A percentile compares a stretch with the other conserved stretches of the same genome.
phyloP scores from a whole-genome alignment of 1,140 invertebrate genomes.

The Drepana arcuata region DNA sequence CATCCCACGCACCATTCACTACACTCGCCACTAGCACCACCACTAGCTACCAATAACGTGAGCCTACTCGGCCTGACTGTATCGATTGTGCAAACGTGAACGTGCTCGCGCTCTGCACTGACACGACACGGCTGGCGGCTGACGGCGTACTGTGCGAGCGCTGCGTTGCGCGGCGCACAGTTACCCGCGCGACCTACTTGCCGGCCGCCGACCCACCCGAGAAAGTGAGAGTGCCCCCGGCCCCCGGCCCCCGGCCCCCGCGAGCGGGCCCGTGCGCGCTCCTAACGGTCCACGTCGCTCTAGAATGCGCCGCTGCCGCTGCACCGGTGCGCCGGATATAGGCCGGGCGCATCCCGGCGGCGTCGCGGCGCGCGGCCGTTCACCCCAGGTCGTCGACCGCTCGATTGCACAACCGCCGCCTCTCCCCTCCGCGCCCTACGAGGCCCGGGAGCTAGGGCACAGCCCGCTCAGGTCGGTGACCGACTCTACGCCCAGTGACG shows the following conservation, averaged over 20 bases:
- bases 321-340: constrained; percentile 68
- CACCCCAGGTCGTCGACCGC: constrained; percentile 63
- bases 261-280: constrained; percentile 27
- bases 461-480: constrained; percentile 50
- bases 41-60: constrained; percentile 23
- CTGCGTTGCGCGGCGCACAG: constrained; percentile 65
- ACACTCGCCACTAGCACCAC: constrained; percentile 40
- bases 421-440: constrained; percentile 26
- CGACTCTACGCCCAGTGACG: constrained; percentile 50
- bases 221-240: constrained; percentile 75
- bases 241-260: constrained; percentile 26
- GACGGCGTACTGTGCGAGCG: constrained; percentile 60
- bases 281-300: constrained; percentile 66
- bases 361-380: constrained; percentile 59
- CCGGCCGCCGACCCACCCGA: constrained; percentile 76
- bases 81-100: constrained; percentile 9
- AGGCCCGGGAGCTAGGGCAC: constrained; percentile 49
- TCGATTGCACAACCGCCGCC: constrained; percentile 59
- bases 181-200: constrained; percentile 79
- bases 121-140: constrained; percentile 49
- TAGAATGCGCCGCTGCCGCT: constrained; percentile 66
- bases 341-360: constrained; percentile 67
- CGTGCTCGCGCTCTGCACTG: constrained; percentile 35
- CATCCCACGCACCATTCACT: constrained; percentile 58
- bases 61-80: constrained; percentile 11